These are phyloP conservation scores for Drosophila diplacantha DNA, from an alignment of 2,888 invertebrate genomes.

Conservation along the genomic window DNA sequence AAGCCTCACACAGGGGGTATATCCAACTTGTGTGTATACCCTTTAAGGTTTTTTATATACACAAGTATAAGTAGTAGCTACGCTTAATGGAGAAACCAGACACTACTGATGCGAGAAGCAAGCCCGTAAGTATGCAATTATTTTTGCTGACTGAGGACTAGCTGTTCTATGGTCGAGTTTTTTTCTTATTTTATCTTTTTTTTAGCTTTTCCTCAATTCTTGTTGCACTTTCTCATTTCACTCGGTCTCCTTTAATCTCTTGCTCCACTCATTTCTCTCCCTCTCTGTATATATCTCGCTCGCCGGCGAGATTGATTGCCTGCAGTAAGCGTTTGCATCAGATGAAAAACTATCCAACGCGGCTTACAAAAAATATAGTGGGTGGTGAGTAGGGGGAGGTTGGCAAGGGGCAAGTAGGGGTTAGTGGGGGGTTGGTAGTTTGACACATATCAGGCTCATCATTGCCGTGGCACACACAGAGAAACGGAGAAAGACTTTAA, in stretches of 20 bases:
- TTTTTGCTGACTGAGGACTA: slow-evolving; percentile 6
- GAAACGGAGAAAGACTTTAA: slow-evolving; percentile 51
- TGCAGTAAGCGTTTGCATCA: slow-evolving; percentile 41
- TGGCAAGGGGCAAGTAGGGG: background rate
- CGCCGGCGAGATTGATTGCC: slow-evolving; percentile 43
- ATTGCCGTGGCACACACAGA: slow-evolving; percentile 26
- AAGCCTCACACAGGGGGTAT: background rate
- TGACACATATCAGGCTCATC: slow-evolving; percentile 54
- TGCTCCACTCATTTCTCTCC: background rate
- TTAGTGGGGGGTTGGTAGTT: slow-evolving; percentile 10
- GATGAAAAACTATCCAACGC: slow-evolving; percentile 39
- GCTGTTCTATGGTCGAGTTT: background rate
- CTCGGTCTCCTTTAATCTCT: slow-evolving; percentile 9
- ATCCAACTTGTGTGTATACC: background rate
- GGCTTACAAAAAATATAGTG: slow-evolving; percentile 2
- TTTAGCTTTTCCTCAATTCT: background rate
- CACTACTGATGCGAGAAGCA: background rate
- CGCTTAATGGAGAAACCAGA: slow-evolving; percentile 3
- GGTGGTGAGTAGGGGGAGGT: background rate
- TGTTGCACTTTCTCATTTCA: slow-evolving; percentile 5
- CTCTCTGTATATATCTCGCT: slow-evolving; percentile 1
- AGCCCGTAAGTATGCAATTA: slow-evolving; percentile 9
- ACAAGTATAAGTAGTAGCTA: background rate
- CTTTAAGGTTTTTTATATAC: background rate
- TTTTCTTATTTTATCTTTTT: background rate